A percentile compares a stretch with the other conserved stretches of the same genome.
phyloP scores from a whole-genome alignment of 2,797 vertebrate genomes.

The Microctenopoma steveboyesi region DNA sequence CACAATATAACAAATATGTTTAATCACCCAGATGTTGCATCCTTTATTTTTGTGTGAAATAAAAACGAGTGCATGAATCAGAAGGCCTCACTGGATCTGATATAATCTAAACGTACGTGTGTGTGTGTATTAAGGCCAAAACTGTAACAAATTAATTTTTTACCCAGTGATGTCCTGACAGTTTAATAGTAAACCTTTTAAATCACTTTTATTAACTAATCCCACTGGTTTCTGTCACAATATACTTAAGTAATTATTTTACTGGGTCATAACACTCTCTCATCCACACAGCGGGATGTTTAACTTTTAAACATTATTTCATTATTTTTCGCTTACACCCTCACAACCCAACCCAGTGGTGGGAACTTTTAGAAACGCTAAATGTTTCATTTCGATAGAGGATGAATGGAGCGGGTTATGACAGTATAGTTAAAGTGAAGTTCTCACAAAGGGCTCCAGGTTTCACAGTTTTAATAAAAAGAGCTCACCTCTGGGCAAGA shows the following conservation, averaged over 20 bases:
- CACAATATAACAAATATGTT: not conserved
- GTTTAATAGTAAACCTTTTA: conserved; percentile 25
- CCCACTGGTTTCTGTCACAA: conserved; percentile 38
- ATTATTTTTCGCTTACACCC: conserved; percentile 50
- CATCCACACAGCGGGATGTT: conserved; percentile 54
- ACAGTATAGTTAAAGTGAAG: conserved; percentile 62
- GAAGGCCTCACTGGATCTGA: too few relatives aligned
- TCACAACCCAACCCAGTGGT: conserved; percentile 10
- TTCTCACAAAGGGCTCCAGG: conserved; percentile 53
- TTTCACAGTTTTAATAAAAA: conserved; percentile 71
- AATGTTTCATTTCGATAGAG: conserved; percentile 72
- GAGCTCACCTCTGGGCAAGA: conserved; percentile 58
- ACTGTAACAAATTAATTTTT: not conserved
- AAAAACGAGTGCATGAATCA: not conserved
- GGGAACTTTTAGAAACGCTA: conserved; percentile 53
- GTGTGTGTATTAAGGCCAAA: too few relatives aligned
- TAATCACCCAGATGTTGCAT: not conserved
- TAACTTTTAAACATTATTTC: conserved; percentile 59
- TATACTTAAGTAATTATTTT: conserved; percentile 50
- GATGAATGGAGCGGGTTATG: conserved; percentile 53
- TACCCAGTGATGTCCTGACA: not conserved
- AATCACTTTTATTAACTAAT: conserved; percentile 23
- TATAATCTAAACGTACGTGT: not conserved
- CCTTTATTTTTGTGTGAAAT: not conserved
- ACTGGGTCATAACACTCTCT: conserved; percentile 45